Base-by-base conservation (phyloP, 2,888 invertebrate species). In the Omphaloscelis lunosa region DNA sequence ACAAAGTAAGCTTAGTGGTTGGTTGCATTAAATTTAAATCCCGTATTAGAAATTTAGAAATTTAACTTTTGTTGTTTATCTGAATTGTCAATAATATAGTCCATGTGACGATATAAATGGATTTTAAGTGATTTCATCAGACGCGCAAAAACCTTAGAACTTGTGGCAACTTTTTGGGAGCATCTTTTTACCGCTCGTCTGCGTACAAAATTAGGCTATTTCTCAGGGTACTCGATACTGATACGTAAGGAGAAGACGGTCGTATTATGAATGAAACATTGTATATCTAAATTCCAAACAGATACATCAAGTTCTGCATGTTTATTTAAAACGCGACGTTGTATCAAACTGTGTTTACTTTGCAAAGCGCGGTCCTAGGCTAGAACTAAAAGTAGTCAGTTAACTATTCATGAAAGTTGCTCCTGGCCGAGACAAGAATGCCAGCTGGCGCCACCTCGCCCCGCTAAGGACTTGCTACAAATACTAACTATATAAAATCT, bases 351-450 rank as follows among this genome's bases (percentile, higher is more conserved):
- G 88, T 91, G 90, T 92, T 92, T 92, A 91, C 90, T 89, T 91
- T 88, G 89, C 88, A 86, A 88, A 89, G 89, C 90, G 89, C 85
- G 89, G 87, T 90, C 89, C 86, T 90, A 91, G 86, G 85, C 88
- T 90, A 89, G 86, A 89, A 89, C 93, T 94, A 91, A 91, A 94
- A 94, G 94, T 92, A 94, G 94, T 93, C 93, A 89, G 94, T 94
- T 94, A 92, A 93, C 93, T 95, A 95, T 95, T 95, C 95, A 95
- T 94, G 96, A 96, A 96, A 96, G 96, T 96, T 95, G 95, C 93
- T 93, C 94, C 92, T 91, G 91, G 88, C 89, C 86, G 90, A 89
- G 90, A 86, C 93, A 93, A 94, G 96, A 95, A 96, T 96, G 94
- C 90, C 89, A 92, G 92, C 92, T 92, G 95, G 95, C 96, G 96